Base-by-base conservation (phyloP, 2,113 vertebrate genomes). In the Heterotis niloticus region DNA sequence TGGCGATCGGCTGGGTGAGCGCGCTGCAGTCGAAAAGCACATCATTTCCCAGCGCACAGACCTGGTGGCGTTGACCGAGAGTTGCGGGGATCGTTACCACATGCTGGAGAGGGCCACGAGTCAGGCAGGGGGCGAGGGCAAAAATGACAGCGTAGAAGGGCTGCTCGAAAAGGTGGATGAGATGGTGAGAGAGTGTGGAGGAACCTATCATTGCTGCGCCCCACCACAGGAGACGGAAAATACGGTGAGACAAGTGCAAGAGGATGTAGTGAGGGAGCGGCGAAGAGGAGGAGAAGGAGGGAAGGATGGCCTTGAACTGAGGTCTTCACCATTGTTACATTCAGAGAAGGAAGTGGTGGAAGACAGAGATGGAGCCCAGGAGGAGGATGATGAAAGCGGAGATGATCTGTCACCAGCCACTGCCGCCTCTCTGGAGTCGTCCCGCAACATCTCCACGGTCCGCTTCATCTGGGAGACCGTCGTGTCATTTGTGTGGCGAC, bases 121-220 rank as follows among this genome's bases (percentile, higher is more conserved):
- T 18, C 69, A 10, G 12, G 78, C 57, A 59, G 79, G 69, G 56
- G 71, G 17, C 0, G 52, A 54, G 56, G 80, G 64, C 2, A 85
- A 72, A 29, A 11, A 75, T 10, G 82, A 74, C 20, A 81, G 83
- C 0, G 83, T 91, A 10, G 78, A 83, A 69, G 85, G 88, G 86
- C 85, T 93, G 72, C 77, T 93, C 82, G 79, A 88, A 81, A 93
- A 90, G 85, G 91, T 93, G 0, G 90, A 92, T 64, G 64, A 85
- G 81, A 84, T 70, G 0, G 78, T 84, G 69, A 67, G n/a, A n/a
- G 86, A 89, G 80, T 85, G 71, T 0, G 88, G 80, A 57, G 12
- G 1, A 0, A 76, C 65, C 1, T 86, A 85, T 79, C 81, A 89
- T 75, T 88, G 77, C 79, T 90, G 89, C 20, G 82, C 84, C 69